Evolutionary conservation across 1,140 invertebrate species (phyloP).

Genomic region (Penaeus vannamei): DNA sequence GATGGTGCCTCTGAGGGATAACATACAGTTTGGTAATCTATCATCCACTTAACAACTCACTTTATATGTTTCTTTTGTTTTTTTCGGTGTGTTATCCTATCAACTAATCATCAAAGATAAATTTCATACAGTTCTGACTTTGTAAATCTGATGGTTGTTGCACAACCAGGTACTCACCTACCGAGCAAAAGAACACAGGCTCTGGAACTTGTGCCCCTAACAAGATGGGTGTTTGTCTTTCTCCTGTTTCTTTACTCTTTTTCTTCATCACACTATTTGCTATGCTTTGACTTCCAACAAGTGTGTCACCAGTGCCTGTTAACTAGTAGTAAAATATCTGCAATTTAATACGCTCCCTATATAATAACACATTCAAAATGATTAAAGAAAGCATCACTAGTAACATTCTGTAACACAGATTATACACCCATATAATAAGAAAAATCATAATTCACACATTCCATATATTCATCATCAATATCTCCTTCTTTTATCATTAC

Average conservation of each 20-base stretch:
- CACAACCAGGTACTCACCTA: constrained; percentile 72
- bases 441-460: too few species aligned
- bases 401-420: too few species aligned
- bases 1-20: constrained; percentile 84
- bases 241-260: constrained; percentile 68
- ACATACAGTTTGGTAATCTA: too few species aligned
- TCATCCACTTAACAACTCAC: not conserved
- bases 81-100: not conserved
- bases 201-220: constrained; percentile 83
- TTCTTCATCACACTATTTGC: constrained; percentile 71
- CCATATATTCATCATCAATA: too few species aligned
- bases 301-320: constrained; percentile 88
- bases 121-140: not conserved
- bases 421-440: too few species aligned
- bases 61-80: not conserved
- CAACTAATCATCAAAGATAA: not conserved
- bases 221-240: constrained; percentile 72
- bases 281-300: constrained; percentile 78
- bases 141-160: not conserved
- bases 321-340: constrained; percentile 66
- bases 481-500: constrained; percentile 67
- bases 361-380: constrained; percentile 88
- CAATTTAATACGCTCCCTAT: constrained; percentile 85
- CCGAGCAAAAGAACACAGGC: constrained; percentile 97
- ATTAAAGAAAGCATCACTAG: too few species aligned